Base-by-base conservation (phyloP, 1,140 invertebrate genomes). In the Eurosta solidaginis region DNA sequence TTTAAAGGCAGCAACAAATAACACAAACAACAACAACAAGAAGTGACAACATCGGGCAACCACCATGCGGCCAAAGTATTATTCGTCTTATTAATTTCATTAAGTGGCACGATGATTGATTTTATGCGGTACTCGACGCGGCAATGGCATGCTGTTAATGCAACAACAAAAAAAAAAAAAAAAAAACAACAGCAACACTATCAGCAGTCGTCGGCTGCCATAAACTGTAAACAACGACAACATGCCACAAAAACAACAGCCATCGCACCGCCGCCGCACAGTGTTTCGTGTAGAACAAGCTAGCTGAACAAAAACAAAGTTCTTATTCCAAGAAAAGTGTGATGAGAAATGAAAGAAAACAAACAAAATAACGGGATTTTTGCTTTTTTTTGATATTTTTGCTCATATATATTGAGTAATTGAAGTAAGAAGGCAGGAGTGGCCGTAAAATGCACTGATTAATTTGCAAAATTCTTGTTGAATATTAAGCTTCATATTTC, bases 61-160 rank as follows among this genome's bases (percentile, higher is more conserved):
- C 59, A 40, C n/a, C 59, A 68, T 33, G 33, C 33, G 33, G 59
- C 59, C 36, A 47, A 47, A 68, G 59, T 40, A 68, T 68, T 68
- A 68, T 68, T 68, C 59, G 59, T 68, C 59, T 68, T 68, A 68
- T 68, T 68, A 68, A 68, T 68, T 68, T 68, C 59, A 68, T 68
- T 68, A 68, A 68, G 59, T 68, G 59, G 59, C 59, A 68, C 36
- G 59, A 68, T 68, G 59, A 68, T 68, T 68, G 59, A 68, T 68
- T 68, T 68, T 68, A 68, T 68, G 59, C 59, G 59, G 59, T 33
- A 68, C 59, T 68, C 59, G 59, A 68, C 33, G 59, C 59, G 59
- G 33, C 59, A 68, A 68, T 49, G 59, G 59, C 59, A n/a, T 40
- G n/a, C 10, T 17, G 59, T 63, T 63, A 63, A 63, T 63, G 59